A percentile compares a stretch with the other conserved stretches of the same genome.
Conservation (phyloP, 2,113 vertebrate species). For the Prunella fulvescens region DNA sequence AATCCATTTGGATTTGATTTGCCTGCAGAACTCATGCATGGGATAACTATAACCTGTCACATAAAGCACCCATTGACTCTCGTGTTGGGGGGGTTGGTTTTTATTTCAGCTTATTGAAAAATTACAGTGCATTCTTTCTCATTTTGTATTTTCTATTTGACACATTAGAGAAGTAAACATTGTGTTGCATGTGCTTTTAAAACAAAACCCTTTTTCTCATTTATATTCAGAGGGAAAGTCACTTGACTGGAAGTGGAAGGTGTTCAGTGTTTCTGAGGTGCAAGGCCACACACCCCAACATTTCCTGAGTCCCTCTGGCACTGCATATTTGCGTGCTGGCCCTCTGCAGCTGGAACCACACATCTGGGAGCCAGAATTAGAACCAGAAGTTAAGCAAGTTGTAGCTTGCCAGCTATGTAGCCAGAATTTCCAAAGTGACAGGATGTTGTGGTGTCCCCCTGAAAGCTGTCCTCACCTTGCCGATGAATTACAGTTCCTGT, state of each 20-base stretch:
- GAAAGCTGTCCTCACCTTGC: conserved; percentile 57
- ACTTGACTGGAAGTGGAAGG: not conserved
- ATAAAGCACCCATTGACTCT: not conserved
- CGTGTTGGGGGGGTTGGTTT: not conserved
- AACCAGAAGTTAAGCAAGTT: conserved; percentile 36
- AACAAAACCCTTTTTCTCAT: not conserved
- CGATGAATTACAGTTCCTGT: conserved; percentile 32
- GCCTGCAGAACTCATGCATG: not conserved
- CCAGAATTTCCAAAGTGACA: conserved; percentile 37
- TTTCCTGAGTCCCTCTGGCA: not conserved
- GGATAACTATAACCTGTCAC: not conserved
- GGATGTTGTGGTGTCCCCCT: conserved; percentile 47
- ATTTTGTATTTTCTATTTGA: not conserved
- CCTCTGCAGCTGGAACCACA: not conserved
- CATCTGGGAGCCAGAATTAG: conserved; percentile 42
- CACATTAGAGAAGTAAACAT: not conserved
- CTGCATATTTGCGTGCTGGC: not conserved
- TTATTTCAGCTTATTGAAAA: not conserved
- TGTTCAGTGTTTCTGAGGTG: not conserved
- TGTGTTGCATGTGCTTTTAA: not conserved
- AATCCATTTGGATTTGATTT: conserved; percentile 15
- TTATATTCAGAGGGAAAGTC: not conserved
- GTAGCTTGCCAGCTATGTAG: conserved; percentile 2
- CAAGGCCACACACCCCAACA: not conserved
- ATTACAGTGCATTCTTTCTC: not conserved